Conservation (phyloP, 2,888 invertebrate genomes). For the Archaeoteleia sp. region DNA sequence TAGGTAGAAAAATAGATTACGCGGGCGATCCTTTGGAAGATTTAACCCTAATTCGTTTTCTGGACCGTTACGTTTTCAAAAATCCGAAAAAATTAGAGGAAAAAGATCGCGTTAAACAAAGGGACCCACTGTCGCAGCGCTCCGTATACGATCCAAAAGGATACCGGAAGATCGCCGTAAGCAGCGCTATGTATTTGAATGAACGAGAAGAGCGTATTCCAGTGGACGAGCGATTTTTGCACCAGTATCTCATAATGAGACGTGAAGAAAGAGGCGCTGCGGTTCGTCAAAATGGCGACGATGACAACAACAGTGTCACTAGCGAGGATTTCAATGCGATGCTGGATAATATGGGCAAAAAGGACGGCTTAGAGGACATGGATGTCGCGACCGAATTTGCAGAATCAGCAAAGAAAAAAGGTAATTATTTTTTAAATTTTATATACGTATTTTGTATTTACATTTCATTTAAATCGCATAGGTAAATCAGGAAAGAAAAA, state of each 20-base stretch:
- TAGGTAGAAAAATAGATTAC: slow-evolving; percentile 86
- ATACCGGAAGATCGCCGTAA: slow-evolving; percentile 82
- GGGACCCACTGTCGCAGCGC: slow-evolving; percentile 81
- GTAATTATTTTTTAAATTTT: slow-evolving; percentile 39
- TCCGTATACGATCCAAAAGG: slow-evolving; percentile 84
- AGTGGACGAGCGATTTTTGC: slow-evolving; percentile 91
- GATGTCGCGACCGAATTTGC: slow-evolving; percentile 76
- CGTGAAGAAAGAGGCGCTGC: slow-evolving; percentile 52
- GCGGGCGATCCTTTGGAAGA: slow-evolving; percentile 95
- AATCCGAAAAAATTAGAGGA: slow-evolving; percentile 86
- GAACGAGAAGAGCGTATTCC: slow-evolving; percentile 85
- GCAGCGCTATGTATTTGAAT: slow-evolving; percentile 82
- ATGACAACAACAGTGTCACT: slow-evolving; percentile 75
- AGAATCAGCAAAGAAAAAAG: slow-evolving; percentile 64
- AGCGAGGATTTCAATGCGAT: slow-evolving; percentile 77
- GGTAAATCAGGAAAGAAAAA: slow-evolving; percentile 51
- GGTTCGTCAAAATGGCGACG: too few species aligned
- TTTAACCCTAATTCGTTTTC: slow-evolving; percentile 91
- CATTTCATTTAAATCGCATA: too few species aligned
- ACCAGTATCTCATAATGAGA: slow-evolving; percentile 77
- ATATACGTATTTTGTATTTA: background rate
- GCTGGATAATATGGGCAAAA: slow-evolving; percentile 73
- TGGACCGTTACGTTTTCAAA: slow-evolving; percentile 96
- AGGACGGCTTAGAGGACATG: slow-evolving; percentile 81
- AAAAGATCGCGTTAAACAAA: slow-evolving; percentile 76